Conservation (phyloP, 1,140 invertebrate genomes). For the Apis cerana region DNA sequence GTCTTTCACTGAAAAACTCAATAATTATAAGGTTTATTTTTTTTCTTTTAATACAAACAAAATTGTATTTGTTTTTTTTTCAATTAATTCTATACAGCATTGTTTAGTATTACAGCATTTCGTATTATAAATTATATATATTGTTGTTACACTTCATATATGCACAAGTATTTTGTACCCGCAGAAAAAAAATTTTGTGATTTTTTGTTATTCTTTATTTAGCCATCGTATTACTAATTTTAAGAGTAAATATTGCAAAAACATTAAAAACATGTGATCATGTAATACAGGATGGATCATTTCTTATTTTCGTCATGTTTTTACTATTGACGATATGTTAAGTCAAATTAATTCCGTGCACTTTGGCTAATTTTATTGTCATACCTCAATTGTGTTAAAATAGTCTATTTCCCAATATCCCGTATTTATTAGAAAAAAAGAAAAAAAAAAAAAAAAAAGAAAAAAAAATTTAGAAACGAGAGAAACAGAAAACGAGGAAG, state of each 20-base stretch:
- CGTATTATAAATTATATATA: conserved; percentile 31
- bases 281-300: conserved; percentile 45
- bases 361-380: conserved; percentile 65
- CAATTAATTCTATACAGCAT: conserved; percentile 65
- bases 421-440: neutral
- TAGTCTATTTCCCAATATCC: conserved; percentile 30
- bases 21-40: conserved; percentile 20
- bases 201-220: conserved; percentile 20
- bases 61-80: conserved; percentile 65
- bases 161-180: conserved; percentile 15
- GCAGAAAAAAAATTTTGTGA: conserved; percentile 22
- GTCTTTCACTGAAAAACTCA: neutral
- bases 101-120: conserved; percentile 64
- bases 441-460: neutral
- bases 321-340: conserved; percentile 29
- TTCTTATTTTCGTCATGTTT: conserved; percentile 43
- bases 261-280: conserved; percentile 53
- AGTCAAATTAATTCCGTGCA: conserved; percentile 46
- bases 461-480: neutral
- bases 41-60: conserved; percentile 61
- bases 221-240: conserved; percentile 15
- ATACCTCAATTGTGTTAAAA: conserved; percentile 52
- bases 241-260: conserved; percentile 58
- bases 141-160: conserved; percentile 32
- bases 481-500: conserved; percentile 24